These are phyloP conservation scores for Noctua janthina DNA, from an alignment of 2,888 invertebrate genomes.

Conservation along the genomic window DNA sequence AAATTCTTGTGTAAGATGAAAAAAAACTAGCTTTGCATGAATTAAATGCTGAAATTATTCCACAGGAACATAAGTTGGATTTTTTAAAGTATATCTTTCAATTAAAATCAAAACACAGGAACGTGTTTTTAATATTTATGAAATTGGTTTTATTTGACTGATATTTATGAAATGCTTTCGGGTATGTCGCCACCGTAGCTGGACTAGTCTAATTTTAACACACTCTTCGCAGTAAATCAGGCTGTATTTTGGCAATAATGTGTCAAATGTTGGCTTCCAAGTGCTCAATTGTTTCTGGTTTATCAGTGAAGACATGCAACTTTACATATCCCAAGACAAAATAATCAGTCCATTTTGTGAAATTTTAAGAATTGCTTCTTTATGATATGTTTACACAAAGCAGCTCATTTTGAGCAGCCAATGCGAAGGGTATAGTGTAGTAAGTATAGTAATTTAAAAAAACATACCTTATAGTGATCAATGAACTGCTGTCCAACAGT, in stretches of 20 bases:
- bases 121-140: background rate
- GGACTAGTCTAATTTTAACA: too few relatives aligned
- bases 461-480: constrained; percentile 90
- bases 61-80: background rate
- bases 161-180: background rate
- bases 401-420: background rate
- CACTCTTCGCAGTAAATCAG: too few relatives aligned
- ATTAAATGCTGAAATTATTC: background rate
- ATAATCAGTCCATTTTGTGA: too few relatives aligned
- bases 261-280: too few relatives aligned
- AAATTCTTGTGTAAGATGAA: background rate
- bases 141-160: background rate
- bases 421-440: background rate
- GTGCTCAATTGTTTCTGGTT: too few relatives aligned
- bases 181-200: too few relatives aligned
- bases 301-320: too few relatives aligned
- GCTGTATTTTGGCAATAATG: too few relatives aligned
- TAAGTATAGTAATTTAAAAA: background rate
- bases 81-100: background rate
- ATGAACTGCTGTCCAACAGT: constrained; percentile 93
- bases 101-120: background rate
- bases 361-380: too few relatives aligned
- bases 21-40: background rate
- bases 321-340: too few relatives aligned
- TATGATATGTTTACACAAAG: background rate